Conservation (phyloP, 2,888 invertebrate genomes). For the Pheosia gnoma region DNA sequence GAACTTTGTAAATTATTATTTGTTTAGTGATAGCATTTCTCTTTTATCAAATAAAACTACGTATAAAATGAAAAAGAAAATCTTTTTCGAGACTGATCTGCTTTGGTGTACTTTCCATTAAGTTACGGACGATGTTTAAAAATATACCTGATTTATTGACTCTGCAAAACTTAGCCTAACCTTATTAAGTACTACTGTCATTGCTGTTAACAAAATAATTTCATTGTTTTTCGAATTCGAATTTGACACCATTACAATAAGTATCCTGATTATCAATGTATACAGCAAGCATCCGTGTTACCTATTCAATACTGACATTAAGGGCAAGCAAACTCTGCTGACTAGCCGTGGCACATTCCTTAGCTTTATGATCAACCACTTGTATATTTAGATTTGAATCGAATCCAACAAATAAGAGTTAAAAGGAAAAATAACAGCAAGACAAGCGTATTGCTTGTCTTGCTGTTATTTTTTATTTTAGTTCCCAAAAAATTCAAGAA, state of each 20-base stretch:
- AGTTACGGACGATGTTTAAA: no score
- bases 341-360: conserved; percentile 53
- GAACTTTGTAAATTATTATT: not conserved
- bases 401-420: no score
- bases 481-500: no score
- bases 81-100: no score
- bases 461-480: no score
- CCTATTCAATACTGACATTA: conserved; percentile 26
- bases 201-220: not conserved
- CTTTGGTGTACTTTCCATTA: no score
- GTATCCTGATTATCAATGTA: conserved; percentile 12
- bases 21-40: not conserved
- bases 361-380: conserved; percentile 32
- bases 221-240: not conserved
- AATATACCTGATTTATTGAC: no score
- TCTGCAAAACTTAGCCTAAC: not conserved
- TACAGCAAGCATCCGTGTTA: conserved; percentile 29
- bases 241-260: not conserved
- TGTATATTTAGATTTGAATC: conserved; percentile 10
- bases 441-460: no score
- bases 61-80: no score
- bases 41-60: not conserved
- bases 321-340: conserved; percentile 47
- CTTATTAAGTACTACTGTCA: not conserved
- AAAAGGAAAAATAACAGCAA: no score